Evolutionary conservation across 2,113 vertebrate species (phyloP).

Genomic region (Collichthys lucidus): DNA sequence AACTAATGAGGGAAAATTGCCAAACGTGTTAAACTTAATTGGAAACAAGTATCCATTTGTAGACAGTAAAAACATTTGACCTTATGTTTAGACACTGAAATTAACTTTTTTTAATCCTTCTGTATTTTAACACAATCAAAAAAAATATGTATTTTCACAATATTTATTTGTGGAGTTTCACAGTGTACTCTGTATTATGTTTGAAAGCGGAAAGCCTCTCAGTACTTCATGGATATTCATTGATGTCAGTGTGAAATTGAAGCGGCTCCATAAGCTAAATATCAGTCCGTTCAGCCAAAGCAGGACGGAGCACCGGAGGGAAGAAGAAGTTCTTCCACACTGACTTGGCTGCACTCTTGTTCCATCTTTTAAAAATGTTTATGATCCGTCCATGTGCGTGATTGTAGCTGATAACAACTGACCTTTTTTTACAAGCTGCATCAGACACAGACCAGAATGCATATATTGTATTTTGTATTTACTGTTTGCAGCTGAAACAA

Average conservation of each 20-base stretch:
- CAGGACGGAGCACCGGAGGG: background rate
- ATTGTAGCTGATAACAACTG: slow-evolving; percentile 20
- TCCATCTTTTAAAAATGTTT: background rate
- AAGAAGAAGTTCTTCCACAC: too few relatives aligned
- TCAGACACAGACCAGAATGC: background rate
- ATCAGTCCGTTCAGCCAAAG: slow-evolving; percentile 9
- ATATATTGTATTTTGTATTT: too few relatives aligned
- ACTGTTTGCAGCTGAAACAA: background rate
- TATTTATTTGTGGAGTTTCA: background rate
- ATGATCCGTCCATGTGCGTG: slow-evolving; percentile 13
- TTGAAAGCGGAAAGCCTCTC: background rate
- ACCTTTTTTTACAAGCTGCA: slow-evolving; percentile 9
- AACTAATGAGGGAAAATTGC: too few relatives aligned
- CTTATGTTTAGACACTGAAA: background rate
- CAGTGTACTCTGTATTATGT: background rate
- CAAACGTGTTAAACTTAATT: too few relatives aligned
- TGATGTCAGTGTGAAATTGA: slow-evolving; percentile 1
- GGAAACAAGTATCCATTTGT: background rate
- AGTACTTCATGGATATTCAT: background rate
- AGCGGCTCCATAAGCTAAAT: slow-evolving; percentile 3
- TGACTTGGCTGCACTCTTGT: too few relatives aligned
- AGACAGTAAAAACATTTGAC: background rate
- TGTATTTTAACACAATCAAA: background rate
- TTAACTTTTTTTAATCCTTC: background rate
- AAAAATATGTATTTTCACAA: too few relatives aligned